Base-by-base conservation (phyloP, 2,888 invertebrate genomes). In the Ommatoiulus sabulosus region DNA sequence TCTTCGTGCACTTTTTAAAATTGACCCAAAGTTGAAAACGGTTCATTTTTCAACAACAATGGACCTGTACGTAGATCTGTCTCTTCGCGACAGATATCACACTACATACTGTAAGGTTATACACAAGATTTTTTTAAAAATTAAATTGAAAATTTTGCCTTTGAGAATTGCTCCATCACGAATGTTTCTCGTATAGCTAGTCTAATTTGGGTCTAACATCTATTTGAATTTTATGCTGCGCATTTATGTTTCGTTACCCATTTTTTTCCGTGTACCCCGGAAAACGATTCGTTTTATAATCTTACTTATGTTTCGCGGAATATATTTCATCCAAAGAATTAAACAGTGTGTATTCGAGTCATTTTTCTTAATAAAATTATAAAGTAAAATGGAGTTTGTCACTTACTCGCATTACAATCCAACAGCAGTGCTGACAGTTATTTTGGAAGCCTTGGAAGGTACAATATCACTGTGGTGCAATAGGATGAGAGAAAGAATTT, bases 1-100 rank as follows among this genome's bases (percentile, higher is more conserved):
- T 80, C 80, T 80, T 80, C 80, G 35, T 80, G 80, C 80, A 80
- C 80, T 80, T 80, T 80, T 80, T 80, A 80, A 80, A 80, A 80
- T 35, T 80, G 80, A 80, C 80, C 80, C 80, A 35, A 80, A 80
- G 80, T 80, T 80, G 80, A 80, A 80, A 80, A 80, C 80, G 10
- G 10, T 15, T 12, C 46, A 3, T 57, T 35, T 57, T 57, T 57
- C 57, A 35, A 80, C 80, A 24, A 12, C 35, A 80, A 24, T 72
- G 72, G 72, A 72, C 10, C 72, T 24, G 80, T 80, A 80, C 35
- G 80, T 80, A 80, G 80, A 35, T 80, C 80, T 80, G 80, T 35
- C 10, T 10, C 35, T 80, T 35, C 35, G 35, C 35, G 80, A 80
- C 80, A 80, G 80, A 35, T 80, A 24, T 80, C 80, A 80, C 35